These are phyloP conservation scores for Alauda arvensis DNA, from an alignment of 2,797 vertebrate species.

Conservation along the genomic window DNA sequence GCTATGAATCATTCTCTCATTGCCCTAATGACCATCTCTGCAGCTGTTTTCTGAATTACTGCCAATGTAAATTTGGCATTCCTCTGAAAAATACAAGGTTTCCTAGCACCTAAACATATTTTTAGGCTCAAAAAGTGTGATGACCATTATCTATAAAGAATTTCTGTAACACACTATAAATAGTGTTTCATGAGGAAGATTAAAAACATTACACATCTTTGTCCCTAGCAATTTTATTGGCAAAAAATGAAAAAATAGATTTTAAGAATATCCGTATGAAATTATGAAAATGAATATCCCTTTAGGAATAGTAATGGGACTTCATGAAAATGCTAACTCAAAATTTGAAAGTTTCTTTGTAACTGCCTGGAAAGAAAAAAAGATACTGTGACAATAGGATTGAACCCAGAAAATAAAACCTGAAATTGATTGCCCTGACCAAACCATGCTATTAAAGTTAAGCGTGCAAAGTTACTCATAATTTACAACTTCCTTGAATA, in stretches of 20 bases:
- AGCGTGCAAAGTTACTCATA: constrained; percentile 86
- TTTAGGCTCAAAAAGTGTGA: constrained; percentile 63
- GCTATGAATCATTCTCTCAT: constrained; percentile 77
- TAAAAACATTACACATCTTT: constrained; percentile 66
- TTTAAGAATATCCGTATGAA: constrained; percentile 60
- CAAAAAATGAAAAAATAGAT: constrained; percentile 63
- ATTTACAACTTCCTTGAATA: constrained; percentile 81
- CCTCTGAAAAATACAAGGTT: constrained; percentile 68
- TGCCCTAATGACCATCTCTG: constrained; percentile 66
- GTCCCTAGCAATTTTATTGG: constrained; percentile 58
- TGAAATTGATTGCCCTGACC: constrained; percentile 63
- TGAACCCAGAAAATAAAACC: constrained; percentile 58
- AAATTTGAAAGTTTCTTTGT: constrained; percentile 59
- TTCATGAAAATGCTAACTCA: constrained; percentile 63
- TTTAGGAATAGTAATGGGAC: constrained; percentile 60
- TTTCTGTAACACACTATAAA: constrained; percentile 75
- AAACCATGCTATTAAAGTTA: constrained; percentile 89
- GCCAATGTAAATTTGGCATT: constrained; percentile 69
- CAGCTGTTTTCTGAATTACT: constrained; percentile 39
- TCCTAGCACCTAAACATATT: constrained; percentile 66
- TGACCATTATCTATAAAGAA: constrained; percentile 62
- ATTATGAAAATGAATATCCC: constrained; percentile 66
- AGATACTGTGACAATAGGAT: constrained; percentile 49
- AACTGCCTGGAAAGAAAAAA: constrained; percentile 63
- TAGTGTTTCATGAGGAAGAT: constrained; percentile 62